Evolutionary conservation across 1,140 invertebrate genomes (phyloP).

Genomic region (Euglossa dilemma): DNA sequence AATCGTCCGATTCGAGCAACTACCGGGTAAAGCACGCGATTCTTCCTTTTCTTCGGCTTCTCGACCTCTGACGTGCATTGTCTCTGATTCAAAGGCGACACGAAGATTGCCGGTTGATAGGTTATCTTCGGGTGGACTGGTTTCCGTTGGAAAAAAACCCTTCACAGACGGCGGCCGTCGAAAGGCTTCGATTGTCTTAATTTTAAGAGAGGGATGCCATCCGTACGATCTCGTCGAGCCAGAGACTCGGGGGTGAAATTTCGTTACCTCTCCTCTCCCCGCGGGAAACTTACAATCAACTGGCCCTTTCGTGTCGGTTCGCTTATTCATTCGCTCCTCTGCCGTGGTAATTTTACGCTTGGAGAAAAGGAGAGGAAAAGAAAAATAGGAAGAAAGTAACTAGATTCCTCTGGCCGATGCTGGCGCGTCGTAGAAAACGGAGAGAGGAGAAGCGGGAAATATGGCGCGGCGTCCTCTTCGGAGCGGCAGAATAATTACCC

Average conservation of each 20-base stretch:
- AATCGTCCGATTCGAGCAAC: slow-evolving; percentile 49
- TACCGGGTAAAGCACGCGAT: slow-evolving; percentile 56
- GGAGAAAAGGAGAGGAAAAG: too few species aligned
- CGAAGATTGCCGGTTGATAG: slow-evolving; percentile 59
- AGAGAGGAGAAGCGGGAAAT: too few species aligned
- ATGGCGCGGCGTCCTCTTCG: background rate
- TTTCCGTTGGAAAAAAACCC: slow-evolving; percentile 55
- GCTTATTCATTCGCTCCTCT: background rate
- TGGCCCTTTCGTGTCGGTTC: background rate
- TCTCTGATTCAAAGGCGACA: slow-evolving; percentile 67
- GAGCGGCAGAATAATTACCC: slow-evolving; percentile 35
- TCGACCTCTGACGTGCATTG: slow-evolving; percentile 62
- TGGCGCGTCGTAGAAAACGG: too few species aligned
- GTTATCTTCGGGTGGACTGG: slow-evolving; percentile 59
- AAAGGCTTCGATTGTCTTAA: slow-evolving; percentile 51
- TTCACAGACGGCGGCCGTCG: slow-evolving; percentile 40
- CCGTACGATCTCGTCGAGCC: slow-evolving; percentile 15
- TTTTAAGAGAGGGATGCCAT: slow-evolving; percentile 35
- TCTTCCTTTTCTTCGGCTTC: slow-evolving; percentile 56
- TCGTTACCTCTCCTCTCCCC: slow-evolving; percentile 9
- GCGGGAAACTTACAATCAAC: background rate
- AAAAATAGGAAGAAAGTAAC: too few species aligned
- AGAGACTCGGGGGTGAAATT: background rate
- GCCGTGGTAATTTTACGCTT: background rate
- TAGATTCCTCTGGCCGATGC: too few species aligned